Evolutionary conservation across 2,888 invertebrate species (phyloP), one percentile per base, ranked within the genome.

Genomic region (Nemurella pictetii): DNA sequence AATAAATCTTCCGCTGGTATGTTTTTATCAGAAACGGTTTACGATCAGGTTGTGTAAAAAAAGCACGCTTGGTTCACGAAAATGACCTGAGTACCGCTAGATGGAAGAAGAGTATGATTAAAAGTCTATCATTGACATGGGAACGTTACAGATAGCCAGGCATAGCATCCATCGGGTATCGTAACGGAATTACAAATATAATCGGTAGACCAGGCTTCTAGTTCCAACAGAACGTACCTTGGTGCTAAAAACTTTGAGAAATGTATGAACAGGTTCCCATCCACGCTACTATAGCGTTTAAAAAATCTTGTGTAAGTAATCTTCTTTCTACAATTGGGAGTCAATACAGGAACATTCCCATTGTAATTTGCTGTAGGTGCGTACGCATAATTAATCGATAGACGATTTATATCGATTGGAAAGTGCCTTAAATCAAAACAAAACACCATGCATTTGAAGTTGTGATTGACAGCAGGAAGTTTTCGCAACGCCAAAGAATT

Each of bases 11-110:
- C 35, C 35, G 15, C 26, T 30, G 9, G 29, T 78, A 35, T 81
- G 28, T 30, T 36, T 35, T 81, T 26, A 35, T 30, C 35, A 35
- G 36, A 81, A 81, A 81, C 80, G 32, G 80, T 81, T 35, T 35
- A 81, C 80, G 30, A 78, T 78, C 20, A 29, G 35, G 28, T 27
- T 12, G 28, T 0, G 9, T 75, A 75, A 27, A 75, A 30, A 35
- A 36, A 81, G 32, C 35, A 36, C 80, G 26, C n/a, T 35, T 35
- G 36, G 32, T 35, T 81, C 80, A 81, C 80, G 80, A 81, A 35
- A 81, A 81, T 81, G 80, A 81, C 80, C 80, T 35, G 25, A 81
- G 80, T 81, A 32, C 80, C 80, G 80, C 80, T 81, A 81, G n/a
- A 35, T 55, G 55, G 55, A 55, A 55, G 55, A 55, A 36, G 80